phyloP scores from a whole-genome alignment of 1,140 invertebrate genomes.

The Galendromus occidentalis region DNA sequence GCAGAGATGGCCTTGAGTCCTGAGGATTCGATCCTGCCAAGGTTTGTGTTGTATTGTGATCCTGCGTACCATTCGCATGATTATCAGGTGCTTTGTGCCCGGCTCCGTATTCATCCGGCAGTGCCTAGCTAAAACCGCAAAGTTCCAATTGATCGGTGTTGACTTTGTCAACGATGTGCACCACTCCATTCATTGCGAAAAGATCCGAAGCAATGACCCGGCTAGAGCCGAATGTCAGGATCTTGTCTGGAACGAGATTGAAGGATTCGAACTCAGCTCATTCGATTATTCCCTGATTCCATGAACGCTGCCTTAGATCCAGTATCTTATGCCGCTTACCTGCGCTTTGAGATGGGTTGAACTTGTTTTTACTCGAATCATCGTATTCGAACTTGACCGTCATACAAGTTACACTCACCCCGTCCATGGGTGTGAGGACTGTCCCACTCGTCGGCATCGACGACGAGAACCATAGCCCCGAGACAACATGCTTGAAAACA shows the following conservation, averaged over 20 bases:
- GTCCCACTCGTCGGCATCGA: background rate
- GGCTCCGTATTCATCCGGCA: too few species aligned
- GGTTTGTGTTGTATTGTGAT: too few species aligned
- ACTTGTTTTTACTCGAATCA: background rate
- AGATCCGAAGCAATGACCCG: background rate
- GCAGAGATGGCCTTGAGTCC: too few species aligned
- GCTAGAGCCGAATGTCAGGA: background rate
- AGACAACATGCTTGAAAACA: background rate
- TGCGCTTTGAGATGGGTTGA: too few species aligned
- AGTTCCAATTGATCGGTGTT: background rate
- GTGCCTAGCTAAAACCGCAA: background rate
- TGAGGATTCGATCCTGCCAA: too few species aligned
- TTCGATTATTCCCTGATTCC: background rate
- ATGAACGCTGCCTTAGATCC: too few species aligned
- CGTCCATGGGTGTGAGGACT: background rate
- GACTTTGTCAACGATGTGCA: constrained; percentile 1
- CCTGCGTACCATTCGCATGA: too few species aligned
- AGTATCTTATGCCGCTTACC: too few species aligned
- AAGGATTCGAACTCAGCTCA: background rate
- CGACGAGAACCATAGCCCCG: background rate
- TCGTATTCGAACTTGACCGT: background rate
- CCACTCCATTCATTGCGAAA: background rate
- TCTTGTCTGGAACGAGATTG: background rate
- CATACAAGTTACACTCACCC: background rate
- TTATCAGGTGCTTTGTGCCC: too few species aligned